A percentile compares a stretch with the other conserved stretches of the same genome.
These are phyloP conservation scores for Podilymbus podiceps DNA, from an alignment of 2,113 vertebrate genomes.

Conservation along the genomic window DNA sequence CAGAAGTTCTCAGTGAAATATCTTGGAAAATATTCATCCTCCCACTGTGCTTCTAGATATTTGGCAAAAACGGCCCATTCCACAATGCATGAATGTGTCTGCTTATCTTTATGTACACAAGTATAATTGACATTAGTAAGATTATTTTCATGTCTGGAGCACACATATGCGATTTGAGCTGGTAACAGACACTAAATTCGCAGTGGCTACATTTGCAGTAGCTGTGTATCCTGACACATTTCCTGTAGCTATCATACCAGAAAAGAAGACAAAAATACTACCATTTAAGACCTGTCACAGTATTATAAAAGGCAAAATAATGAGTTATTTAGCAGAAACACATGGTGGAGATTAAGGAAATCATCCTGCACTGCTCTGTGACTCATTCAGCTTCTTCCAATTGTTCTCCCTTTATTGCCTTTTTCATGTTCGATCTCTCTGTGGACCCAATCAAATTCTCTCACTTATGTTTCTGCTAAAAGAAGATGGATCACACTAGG, in stretches of 20 bases:
- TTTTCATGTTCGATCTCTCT: conserved; percentile 14
- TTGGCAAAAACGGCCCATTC: neutral
- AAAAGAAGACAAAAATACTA: neutral
- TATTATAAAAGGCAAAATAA: conserved; percentile 18
- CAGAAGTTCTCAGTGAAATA: neutral
- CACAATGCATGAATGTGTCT: neutral
- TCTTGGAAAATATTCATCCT: neutral
- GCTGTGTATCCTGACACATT: neutral
- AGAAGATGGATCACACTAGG: neutral
- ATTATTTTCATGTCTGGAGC: neutral
- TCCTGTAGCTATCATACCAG: neutral
- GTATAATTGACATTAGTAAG: neutral
- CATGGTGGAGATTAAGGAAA: conserved; percentile 5
- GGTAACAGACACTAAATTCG: neutral
- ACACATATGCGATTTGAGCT: neutral
- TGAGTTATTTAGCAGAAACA: conserved; percentile 37
- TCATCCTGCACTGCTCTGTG: neutral
- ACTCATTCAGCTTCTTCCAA: neutral
- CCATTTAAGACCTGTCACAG: neutral
- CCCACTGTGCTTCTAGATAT: neutral
- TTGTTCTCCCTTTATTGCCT: conserved; percentile 5
- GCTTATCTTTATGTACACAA: neutral
- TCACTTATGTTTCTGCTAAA: neutral
- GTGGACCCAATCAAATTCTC: neutral
- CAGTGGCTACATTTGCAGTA: neutral